Percentiles rank a stretch among this genome's conserved stretches.
Evolutionary conservation across 2,113 vertebrate genomes (phyloP).

Genomic region (Anthoscopus minutus): DNA sequence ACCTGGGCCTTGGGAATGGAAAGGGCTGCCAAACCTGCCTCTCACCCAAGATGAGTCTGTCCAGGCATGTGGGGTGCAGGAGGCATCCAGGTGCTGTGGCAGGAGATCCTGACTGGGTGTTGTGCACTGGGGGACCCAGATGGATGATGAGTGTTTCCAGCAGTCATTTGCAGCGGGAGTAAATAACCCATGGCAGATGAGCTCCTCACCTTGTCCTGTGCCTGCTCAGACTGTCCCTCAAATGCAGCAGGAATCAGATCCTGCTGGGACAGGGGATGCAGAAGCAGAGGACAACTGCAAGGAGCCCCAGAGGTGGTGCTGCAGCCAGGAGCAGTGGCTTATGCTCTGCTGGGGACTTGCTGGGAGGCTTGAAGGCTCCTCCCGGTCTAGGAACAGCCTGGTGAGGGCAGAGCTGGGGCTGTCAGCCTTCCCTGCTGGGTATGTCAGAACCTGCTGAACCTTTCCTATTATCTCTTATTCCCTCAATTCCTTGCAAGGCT

Average conservation of each 20-base stretch:
- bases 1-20: rapidly evolving
- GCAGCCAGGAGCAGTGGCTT: not conserved
- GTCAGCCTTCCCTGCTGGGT: not conserved
- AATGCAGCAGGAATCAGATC: not conserved
- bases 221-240: not conserved
- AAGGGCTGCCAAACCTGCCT: not conserved
- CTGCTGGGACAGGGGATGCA: rapidly evolving
- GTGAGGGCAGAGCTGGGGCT: not conserved
- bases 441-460: not conserved
- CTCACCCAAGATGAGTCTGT: not conserved
- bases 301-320: not conserved
- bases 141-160: not conserved
- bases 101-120: too few relatives aligned
- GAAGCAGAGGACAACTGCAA: not conserved
- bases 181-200: not conserved
- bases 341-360: rapidly evolving
- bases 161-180: not conserved
- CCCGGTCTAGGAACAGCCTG: not conserved
- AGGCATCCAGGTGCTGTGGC: not conserved
- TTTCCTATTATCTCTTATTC: not conserved
- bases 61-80: not conserved
- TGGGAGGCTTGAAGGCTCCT: not conserved
- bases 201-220: not conserved
- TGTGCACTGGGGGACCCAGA: not conserved
- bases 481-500: not conserved